These are phyloP conservation scores for Cyphomyrus discorhynchus DNA, from an alignment of 2,113 vertebrate species.

Conservation along the genomic window DNA sequence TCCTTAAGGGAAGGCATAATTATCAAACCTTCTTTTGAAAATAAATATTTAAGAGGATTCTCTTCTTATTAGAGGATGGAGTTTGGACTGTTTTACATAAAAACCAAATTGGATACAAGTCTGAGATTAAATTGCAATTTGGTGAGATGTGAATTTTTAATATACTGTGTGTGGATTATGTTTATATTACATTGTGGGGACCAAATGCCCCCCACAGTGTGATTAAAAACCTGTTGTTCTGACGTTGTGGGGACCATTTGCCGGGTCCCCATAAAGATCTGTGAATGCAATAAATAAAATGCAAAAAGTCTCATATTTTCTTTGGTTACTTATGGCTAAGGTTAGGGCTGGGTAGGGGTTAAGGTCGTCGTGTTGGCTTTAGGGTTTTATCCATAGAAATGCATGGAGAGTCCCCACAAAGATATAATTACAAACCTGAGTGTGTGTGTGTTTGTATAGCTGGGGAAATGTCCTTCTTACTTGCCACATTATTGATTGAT, in stretches of 20 bases:
- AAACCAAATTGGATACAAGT: not conserved
- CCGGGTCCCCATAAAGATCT: too few species aligned
- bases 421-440: not conserved
- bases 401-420: not conserved
- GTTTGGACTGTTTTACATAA: not conserved
- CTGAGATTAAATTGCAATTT: not conserved
- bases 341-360: not conserved
- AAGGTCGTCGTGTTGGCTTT: not conserved
- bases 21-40: not conserved
- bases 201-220: too few species aligned
- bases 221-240: too few species aligned
- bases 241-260: too few species aligned
- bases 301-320: not conserved
- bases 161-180: too few species aligned
- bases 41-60: conserved; percentile 1
- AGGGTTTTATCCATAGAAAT: not conserved
- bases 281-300: not conserved
- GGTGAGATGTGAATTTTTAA: too few species aligned
- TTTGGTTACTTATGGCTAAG: not conserved
- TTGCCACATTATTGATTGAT: not conserved
- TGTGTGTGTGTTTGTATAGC: not conserved
- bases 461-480: not conserved
- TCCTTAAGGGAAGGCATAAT: not conserved
- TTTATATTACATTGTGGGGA: too few species aligned
- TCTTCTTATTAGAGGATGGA: not conserved